Percentiles rank a stretch among this genome's conserved stretches.
These are phyloP conservation scores for Myzus persicae DNA, from an alignment of 1,140 invertebrate species.

Conservation along the genomic window DNA sequence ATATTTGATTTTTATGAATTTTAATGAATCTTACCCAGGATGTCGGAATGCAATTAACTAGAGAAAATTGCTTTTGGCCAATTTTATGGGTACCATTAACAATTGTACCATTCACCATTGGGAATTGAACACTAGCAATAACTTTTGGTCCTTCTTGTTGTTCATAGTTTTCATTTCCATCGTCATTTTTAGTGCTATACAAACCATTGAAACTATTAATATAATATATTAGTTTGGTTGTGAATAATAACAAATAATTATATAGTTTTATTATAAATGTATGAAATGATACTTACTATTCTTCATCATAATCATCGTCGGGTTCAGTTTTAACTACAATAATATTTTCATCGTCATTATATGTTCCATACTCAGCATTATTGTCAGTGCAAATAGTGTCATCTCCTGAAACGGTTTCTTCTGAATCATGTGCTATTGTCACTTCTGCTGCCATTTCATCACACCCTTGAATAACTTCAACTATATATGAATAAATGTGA, in stretches of 20 bases:
- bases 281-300: conserved; percentile 33
- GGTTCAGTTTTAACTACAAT: conserved; percentile 53
- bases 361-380: conserved; percentile 52
- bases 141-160: conserved; percentile 43
- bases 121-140: conserved; percentile 45
- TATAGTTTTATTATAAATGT: not conserved
- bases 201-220: conserved; percentile 43
- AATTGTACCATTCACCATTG: conserved; percentile 53
- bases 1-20: not conserved
- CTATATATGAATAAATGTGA: conserved; percentile 24
- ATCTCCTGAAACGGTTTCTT: conserved; percentile 52
- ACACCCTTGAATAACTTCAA: conserved; percentile 56
- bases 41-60: conserved; percentile 49
- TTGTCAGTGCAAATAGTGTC: conserved; percentile 52
- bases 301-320: conserved; percentile 42
- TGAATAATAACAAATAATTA: conserved; percentile 8
- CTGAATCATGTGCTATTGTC: conserved; percentile 49
- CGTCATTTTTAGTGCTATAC: conserved; percentile 44
- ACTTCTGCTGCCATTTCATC: conserved; percentile 57
- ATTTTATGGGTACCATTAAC: conserved; percentile 52
- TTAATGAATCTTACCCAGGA: conserved; percentile 33
- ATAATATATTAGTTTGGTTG: conserved; percentile 29
- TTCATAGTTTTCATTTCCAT: conserved; percentile 38
- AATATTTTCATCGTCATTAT: conserved; percentile 55
- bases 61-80: conserved; percentile 45